Evolutionary conservation across 2,113 vertebrate genomes (phyloP).

Genomic region (Lophura nycthemera): DNA sequence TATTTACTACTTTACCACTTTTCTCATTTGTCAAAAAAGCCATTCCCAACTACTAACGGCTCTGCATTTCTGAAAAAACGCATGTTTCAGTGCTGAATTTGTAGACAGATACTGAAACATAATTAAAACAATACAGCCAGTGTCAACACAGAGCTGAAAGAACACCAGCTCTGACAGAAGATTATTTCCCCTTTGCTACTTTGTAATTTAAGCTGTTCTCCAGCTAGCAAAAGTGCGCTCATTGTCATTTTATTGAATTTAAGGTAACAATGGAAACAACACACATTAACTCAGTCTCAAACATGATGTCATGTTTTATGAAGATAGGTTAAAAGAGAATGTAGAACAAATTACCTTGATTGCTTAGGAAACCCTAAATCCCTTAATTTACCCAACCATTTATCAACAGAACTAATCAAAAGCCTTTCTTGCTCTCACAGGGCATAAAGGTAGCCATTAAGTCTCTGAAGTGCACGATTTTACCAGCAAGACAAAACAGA

Average conservation of each 20-base stretch:
- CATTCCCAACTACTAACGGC: neutral
- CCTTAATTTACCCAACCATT: conserved; percentile 57
- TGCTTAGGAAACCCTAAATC: conserved; percentile 42
- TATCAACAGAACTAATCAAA: conserved; percentile 59
- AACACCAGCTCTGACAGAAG: neutral
- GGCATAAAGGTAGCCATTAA: conserved; percentile 68
- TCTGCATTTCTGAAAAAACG: neutral
- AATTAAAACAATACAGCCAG: neutral
- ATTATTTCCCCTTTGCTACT: neutral
- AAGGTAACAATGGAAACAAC: neutral
- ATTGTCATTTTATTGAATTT: conserved; percentile 26
- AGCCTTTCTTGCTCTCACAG: neutral
- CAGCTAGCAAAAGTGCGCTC: neutral
- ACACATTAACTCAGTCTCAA: conserved; percentile 44
- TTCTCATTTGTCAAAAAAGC: neutral
- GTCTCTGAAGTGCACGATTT: conserved; percentile 54
- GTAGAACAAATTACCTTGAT: conserved; percentile 55
- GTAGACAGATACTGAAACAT: neutral
- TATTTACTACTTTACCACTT: neutral
- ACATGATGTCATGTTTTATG: neutral
- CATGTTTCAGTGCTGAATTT: neutral
- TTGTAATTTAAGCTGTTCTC: neutral
- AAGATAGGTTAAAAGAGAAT: conserved; percentile 5
- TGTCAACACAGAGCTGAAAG: neutral
- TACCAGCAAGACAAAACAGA: conserved; percentile 53